phyloP scores from a whole-genome alignment of 1,140 invertebrate genomes.

The Dolichoris vasculosae region DNA sequence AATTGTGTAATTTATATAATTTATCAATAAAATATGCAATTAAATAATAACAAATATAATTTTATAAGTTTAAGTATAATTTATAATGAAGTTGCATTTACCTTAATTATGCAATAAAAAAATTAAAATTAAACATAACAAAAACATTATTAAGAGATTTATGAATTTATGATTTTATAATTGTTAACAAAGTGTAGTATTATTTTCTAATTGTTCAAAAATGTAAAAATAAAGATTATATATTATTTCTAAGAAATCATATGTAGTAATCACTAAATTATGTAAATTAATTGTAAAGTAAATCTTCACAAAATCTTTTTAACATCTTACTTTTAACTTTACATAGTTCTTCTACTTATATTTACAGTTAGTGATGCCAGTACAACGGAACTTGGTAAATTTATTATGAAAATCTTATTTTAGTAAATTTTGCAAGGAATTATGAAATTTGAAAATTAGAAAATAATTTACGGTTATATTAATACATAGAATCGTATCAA shows the following conservation, averaged over 20 bases:
- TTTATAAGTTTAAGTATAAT: too few relatives aligned
- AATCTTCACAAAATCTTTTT: constrained; percentile 63
- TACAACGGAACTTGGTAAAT: constrained; percentile 22
- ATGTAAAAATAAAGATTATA: not conserved
- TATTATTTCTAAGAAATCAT: not conserved
- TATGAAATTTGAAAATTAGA: not conserved
- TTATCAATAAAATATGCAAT: too few relatives aligned
- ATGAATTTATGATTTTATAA: constrained; percentile 33
- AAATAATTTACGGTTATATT: too few relatives aligned
- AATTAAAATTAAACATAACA: not conserved
- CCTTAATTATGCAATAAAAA: not conserved
- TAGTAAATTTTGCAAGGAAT: not conserved
- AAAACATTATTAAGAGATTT: not conserved
- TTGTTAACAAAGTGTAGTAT: too few relatives aligned
- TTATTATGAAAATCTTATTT: not conserved
- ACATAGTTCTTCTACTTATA: constrained; percentile 20
- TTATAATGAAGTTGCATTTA: too few relatives aligned
- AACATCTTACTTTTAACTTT: constrained; percentile 51
- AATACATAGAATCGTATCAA: too few relatives aligned
- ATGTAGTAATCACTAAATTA: not conserved
- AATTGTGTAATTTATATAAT: too few relatives aligned
- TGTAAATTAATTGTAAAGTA: constrained; percentile 61
- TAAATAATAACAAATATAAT: too few relatives aligned
- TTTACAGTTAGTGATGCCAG: constrained; percentile 64
- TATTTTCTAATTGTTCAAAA: too few relatives aligned